Conservation (phyloP, 2,113 vertebrate genomes). For the Pelobates fuscus region DNA sequence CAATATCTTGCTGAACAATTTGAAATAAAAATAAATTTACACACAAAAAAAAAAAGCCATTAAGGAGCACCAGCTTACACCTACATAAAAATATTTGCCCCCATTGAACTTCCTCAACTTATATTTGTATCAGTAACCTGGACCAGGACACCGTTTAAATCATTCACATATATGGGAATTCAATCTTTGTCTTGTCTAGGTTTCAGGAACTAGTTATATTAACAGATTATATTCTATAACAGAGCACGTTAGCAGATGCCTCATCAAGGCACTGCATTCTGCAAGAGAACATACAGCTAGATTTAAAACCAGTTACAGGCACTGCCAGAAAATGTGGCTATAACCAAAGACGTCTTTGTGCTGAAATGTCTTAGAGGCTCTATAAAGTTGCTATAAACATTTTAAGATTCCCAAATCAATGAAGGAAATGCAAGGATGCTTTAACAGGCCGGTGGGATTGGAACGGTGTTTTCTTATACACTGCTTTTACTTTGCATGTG, state of each 20-base stretch:
- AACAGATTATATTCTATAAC: slow-evolving; percentile 29
- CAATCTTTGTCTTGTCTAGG: slow-evolving; percentile 27
- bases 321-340: slow-evolving; percentile 34
- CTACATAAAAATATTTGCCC: not conserved
- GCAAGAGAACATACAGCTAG: slow-evolving; percentile 32
- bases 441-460: slow-evolving; percentile 25
- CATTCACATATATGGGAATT: slow-evolving; percentile 20
- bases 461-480: slow-evolving; percentile 28
- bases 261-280: slow-evolving; percentile 30
- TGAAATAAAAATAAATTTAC: too few species aligned
- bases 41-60: too few species aligned
- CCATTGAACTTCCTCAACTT: not conserved
- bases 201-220: not conserved
- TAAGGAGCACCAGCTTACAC: too few species aligned
- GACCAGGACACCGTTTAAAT: slow-evolving; percentile 31
- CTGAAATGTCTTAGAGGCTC: slow-evolving; percentile 40
- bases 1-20: too few species aligned
- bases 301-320: slow-evolving; percentile 27
- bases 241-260: slow-evolving; percentile 38
- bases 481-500: slow-evolving; percentile 19
- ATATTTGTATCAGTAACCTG: slow-evolving; percentile 19
- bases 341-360: slow-evolving; percentile 36
- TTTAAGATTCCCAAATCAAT: slow-evolving; percentile 46
- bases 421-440: slow-evolving; percentile 41
- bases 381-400: slow-evolving; percentile 41